Percentiles rank a stretch among this genome's conserved stretches.
phyloP scores from a whole-genome alignment of 2,888 invertebrate genomes.

The Fissipunctia ypsillon region DNA sequence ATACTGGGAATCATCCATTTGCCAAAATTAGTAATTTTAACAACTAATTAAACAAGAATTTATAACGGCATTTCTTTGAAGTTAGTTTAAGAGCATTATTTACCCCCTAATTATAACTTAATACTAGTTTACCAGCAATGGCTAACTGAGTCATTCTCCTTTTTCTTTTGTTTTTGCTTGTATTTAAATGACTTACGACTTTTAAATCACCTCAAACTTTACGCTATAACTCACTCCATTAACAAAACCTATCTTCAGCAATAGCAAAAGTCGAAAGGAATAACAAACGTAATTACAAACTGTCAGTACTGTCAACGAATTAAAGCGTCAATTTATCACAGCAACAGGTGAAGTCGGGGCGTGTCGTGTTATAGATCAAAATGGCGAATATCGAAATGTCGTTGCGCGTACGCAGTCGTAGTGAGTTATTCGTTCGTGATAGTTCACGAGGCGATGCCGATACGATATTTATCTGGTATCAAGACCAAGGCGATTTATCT shows the following conservation, averaged over 20 bases:
- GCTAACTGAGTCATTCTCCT: too few relatives aligned
- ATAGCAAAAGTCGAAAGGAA: slow-evolving; percentile 6
- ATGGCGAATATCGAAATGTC: slow-evolving; percentile 72
- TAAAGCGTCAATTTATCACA: slow-evolving; percentile 51
- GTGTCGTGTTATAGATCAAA: slow-evolving; percentile 67
- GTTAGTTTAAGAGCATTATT: not conserved
- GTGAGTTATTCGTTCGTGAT: slow-evolving; percentile 72
- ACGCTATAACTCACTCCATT: slow-evolving; percentile 13
- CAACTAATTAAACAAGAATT: not conserved
- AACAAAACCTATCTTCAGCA: slow-evolving; percentile 4
- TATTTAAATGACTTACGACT: not conserved
- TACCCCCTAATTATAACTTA: too few relatives aligned
- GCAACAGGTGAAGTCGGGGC: slow-evolving; percentile 62
- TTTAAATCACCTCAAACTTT: not conserved
- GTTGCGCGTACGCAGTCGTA: slow-evolving; percentile 70
- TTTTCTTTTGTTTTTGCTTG: too few relatives aligned
- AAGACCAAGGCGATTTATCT: slow-evolving; percentile 59
- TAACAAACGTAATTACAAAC: slow-evolving; percentile 16
- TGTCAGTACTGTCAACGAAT: slow-evolving; percentile 37
- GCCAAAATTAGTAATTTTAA: not conserved
- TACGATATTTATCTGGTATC: slow-evolving; percentile 64
- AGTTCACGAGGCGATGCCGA: slow-evolving; percentile 70
- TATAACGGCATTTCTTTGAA: not conserved
- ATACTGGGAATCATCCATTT: not conserved
- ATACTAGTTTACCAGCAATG: too few relatives aligned